Conservation (phyloP, 2,888 invertebrate species). For the Thymelicus acteon region DNA sequence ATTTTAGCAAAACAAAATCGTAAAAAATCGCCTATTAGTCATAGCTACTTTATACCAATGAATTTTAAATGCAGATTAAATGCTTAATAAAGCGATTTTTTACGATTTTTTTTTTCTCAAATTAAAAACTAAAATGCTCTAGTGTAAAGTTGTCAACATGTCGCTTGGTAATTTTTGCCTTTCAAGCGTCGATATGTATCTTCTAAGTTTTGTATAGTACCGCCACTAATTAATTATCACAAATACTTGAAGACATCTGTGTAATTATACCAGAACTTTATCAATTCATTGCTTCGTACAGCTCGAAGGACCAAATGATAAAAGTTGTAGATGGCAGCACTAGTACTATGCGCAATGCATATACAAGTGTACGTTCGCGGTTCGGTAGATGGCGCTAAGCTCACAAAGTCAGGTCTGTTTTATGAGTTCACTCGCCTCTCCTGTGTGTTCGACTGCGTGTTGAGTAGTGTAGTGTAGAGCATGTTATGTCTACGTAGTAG, state of each 20-base stretch:
- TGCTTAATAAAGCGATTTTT: no score
- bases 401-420: slow-evolving; percentile 49
- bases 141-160: no score
- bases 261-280: background rate
- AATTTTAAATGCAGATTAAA: no score
- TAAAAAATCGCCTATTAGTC: no score
- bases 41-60: no score
- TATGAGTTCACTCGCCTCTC: slow-evolving; percentile 79
- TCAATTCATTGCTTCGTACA: background rate
- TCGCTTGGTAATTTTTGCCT: no score
- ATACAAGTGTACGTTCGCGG: background rate
- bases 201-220: background rate
- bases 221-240: background rate
- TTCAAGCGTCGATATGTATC: no score
- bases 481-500: slow-evolving; percentile 59
- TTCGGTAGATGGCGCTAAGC: slow-evolving; percentile 59
- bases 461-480: no score
- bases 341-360: background rate
- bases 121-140: no score
- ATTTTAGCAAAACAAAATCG: no score
- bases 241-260: background rate
- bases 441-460: slow-evolving; percentile 45
- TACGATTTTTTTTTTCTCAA: no score
- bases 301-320: background rate
- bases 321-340: slow-evolving; percentile 25